phyloP scores from a whole-genome alignment of 2,113 vertebrate species.

The Chionomys nivalis region DNA sequence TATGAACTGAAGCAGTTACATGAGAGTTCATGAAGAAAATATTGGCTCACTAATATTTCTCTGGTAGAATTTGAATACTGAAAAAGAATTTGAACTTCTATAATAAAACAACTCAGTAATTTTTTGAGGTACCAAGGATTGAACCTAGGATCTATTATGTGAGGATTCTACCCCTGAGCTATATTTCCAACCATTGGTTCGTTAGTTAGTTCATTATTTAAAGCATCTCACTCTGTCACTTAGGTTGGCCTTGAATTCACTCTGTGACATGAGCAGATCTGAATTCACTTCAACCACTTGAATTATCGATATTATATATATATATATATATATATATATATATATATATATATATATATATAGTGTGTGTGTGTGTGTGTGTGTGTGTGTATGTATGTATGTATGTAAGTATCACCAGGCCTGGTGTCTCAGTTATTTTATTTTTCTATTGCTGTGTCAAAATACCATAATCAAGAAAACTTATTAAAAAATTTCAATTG shows the following conservation, averaged over 20 bases:
- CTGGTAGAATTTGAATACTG: background rate
- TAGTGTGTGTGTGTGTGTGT: background rate
- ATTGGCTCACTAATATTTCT: background rate
- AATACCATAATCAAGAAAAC: background rate
- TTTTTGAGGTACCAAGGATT: background rate
- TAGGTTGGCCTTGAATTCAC: background rate
- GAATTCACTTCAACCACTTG: background rate
- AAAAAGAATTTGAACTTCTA: background rate
- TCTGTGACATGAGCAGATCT: background rate
- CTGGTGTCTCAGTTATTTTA: background rate
- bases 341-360: background rate
- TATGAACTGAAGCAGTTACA: background rate
- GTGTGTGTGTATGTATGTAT: no score
- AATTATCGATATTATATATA: background rate
- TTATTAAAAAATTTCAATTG: background rate
- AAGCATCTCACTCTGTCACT: background rate
- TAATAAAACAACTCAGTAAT: background rate
- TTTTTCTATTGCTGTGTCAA: background rate
- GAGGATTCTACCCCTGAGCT: background rate
- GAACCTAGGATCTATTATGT: background rate
- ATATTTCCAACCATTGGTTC: background rate
- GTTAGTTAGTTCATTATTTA: background rate
- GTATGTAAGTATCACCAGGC: background rate
- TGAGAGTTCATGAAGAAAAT: background rate
- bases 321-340: background rate